Evolutionary conservation across 2,888 invertebrate genomes (phyloP), one percentile per base, ranked within the genome.

Genomic region (Phlogophora meticulosa): DNA sequence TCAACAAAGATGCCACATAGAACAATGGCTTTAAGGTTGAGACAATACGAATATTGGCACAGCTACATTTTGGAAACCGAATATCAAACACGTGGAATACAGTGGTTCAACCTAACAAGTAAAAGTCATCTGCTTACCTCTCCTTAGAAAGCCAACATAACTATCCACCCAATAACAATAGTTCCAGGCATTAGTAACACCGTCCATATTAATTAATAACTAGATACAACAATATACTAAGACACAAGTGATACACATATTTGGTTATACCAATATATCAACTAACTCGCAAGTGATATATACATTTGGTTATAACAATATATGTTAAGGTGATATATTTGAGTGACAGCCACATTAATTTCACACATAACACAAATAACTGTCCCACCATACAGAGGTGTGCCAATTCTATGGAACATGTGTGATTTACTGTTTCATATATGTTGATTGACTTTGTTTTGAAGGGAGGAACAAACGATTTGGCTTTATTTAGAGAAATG

Each of bases 301-400:
- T n/a, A n/a, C n/a, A n/a, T 28, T 2, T 24, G 28, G 28, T 5
- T 28, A 38, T 38, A 58, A 38, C 20, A 45, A 48, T 34, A 28
- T 22, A 45, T 58, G 34, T n/a, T 22, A 5, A 7, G 42, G 34
- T n/a, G 45, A 65, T 80, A 72, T 56, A 70, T 60, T 46, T 76
- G 78, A 80, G 45, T 65, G 76, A 76, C 80, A 61, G 62, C n/a
- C 13, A 55, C 69, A 78, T 78, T 80, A 71, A 81, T 78, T 32
- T 46, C 9, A 13, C 45, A 46, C 43, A 38, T 51, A 65, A 59
- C 53, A 43, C 57, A 60, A 53, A 60, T 76, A 65, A 60, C 60
- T 52, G 17, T 48, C 46, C 7, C 5, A 28, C 10, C 15, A 17
- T 45, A 22, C 58, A 56, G 63, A 52, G 36, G 49, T 34, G 32